Percentiles rank a stretch among this genome's conserved stretches.
These are phyloP conservation scores for Dendropsophus ebraccatus DNA, from an alignment of 2,113 vertebrate genomes.

Conservation along the genomic window DNA sequence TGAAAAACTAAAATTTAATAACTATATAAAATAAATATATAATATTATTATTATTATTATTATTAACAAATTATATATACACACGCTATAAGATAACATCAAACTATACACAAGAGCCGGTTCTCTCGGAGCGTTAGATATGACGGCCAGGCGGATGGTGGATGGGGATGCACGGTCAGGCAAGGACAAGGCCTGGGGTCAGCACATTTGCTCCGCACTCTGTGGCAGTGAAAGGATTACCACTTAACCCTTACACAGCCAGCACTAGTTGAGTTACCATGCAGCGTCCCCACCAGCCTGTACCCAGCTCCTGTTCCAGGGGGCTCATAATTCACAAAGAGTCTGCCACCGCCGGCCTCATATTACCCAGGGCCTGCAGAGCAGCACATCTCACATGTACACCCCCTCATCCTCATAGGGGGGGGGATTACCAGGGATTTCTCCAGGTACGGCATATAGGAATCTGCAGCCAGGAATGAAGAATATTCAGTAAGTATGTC, in stretches of 20 bases:
- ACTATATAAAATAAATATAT: too few relatives aligned
- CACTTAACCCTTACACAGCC: not conserved
- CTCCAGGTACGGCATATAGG: not conserved
- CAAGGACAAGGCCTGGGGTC: slow-evolving; percentile 24
- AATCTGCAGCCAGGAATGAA: slow-evolving; percentile 8
- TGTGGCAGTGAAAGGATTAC: slow-evolving; percentile 4
- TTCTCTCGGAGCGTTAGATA: not conserved
- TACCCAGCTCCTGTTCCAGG: not conserved
- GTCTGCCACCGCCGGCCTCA: not conserved
- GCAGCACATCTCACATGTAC: not conserved
- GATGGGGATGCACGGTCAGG: not conserved
- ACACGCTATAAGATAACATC: too few relatives aligned
- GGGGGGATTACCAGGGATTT: not conserved
- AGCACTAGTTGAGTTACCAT: not conserved
- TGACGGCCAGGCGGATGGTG: not conserved
- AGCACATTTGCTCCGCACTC: slow-evolving; percentile 18
- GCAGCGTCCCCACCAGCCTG: not conserved
- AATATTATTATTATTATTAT: too few relatives aligned
- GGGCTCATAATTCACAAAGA: not conserved
- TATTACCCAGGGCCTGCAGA: not conserved
- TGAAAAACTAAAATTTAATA: too few relatives aligned
- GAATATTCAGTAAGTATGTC: not conserved
- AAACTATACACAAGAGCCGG: too few relatives aligned
- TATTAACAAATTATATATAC: too few relatives aligned
- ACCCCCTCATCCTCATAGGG: not conserved